Evolutionary conservation across 1,140 invertebrate species (phyloP).

Genomic region (Dysdera silvatica): DNA sequence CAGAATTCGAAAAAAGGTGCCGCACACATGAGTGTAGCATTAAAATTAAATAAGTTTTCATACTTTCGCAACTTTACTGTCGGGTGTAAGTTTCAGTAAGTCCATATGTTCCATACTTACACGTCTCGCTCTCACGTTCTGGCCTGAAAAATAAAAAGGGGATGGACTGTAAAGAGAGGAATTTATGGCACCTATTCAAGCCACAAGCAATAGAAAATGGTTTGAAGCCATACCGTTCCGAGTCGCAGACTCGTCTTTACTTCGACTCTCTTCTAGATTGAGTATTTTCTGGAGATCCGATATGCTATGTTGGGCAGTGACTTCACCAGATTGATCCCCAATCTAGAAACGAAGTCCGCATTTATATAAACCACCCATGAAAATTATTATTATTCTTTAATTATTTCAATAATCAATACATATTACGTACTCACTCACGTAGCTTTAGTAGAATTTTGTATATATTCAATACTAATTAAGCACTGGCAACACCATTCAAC

Average conservation of each 20-base stretch:
- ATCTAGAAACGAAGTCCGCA: constrained; percentile 50
- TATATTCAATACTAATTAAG: too few species aligned
- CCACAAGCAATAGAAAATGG: not conserved
- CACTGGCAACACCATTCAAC: too few species aligned
- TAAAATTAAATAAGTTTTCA: not conserved
- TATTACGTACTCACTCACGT: too few species aligned
- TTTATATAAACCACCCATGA: not conserved
- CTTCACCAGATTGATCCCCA: constrained; percentile 79
- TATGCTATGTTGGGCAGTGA: constrained; percentile 87
- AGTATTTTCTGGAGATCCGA: constrained; percentile 76
- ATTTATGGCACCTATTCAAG: not conserved
- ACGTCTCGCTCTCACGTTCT: constrained; percentile 47
- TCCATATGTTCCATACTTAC: constrained; percentile 95
- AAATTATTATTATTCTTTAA: too few species aligned
- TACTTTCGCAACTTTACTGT: constrained; percentile 53
- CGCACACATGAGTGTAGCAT: too few species aligned
- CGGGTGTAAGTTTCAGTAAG: constrained; percentile 83
- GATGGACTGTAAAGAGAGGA: too few species aligned
- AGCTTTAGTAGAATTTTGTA: too few species aligned
- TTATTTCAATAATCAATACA: too few species aligned
- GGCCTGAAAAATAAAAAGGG: not conserved
- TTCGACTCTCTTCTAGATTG: too few species aligned
- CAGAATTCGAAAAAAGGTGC: too few species aligned
- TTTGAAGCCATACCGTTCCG: not conserved
- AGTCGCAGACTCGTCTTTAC: constrained; percentile 30